Conservation (phyloP, 2,888 invertebrate species). For the Romanomermis culicivorax region DNA sequence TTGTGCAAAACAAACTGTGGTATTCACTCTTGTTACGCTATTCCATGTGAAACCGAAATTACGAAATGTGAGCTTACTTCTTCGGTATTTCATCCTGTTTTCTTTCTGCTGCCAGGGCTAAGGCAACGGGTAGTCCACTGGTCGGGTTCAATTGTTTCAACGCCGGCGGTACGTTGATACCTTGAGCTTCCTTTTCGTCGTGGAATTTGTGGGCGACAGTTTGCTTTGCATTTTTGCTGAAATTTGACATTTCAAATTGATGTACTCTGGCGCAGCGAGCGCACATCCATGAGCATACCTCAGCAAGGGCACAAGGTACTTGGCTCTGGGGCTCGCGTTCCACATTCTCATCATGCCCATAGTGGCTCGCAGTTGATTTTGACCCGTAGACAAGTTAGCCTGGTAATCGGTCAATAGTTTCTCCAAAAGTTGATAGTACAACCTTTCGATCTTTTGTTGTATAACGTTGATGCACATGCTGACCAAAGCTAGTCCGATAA, state of each 20-base stretch:
- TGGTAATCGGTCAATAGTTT: slow-evolving; percentile 26
- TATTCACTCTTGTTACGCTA: no score
- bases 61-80: no score
- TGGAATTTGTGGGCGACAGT: slow-evolving; percentile 17
- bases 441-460: slow-evolving; percentile 18
- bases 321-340: slow-evolving; percentile 2
- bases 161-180: slow-evolving; percentile 18
- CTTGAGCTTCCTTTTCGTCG: slow-evolving; percentile 24
- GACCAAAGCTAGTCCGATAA: slow-evolving; percentile 33
- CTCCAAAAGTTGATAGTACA: slow-evolving; percentile 24
- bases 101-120: background rate
- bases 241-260: no score
- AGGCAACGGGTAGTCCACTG: slow-evolving; percentile 8
- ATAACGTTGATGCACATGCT: slow-evolving; percentile 35
- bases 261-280: no score
- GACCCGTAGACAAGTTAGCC: slow-evolving; percentile 21
- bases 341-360: slow-evolving; percentile 24
- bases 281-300: no score
- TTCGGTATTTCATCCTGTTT: no score
- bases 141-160: slow-evolving; percentile 8
- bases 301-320: slow-evolving; percentile 3
- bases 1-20: no score
- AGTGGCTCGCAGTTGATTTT: slow-evolving; percentile 20
- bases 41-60: no score
- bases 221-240: slow-evolving; percentile 10